Evolutionary conservation across 2,888 invertebrate species (phyloP).

Genomic region (Polia nebulosa): DNA sequence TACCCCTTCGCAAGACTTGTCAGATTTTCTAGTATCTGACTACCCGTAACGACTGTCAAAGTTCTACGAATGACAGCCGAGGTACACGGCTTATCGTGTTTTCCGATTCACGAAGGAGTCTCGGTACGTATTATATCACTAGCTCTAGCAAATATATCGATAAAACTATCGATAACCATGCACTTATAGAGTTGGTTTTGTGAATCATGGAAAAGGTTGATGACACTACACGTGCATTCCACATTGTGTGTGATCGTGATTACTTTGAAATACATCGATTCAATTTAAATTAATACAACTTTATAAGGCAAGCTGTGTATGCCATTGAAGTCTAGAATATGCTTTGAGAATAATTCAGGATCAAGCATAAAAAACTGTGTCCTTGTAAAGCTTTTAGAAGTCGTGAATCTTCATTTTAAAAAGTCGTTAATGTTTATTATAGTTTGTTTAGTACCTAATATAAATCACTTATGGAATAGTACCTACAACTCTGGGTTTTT

Average conservation of each 20-base stretch:
- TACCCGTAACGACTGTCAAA: background rate
- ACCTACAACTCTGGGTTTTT: background rate
- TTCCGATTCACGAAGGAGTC: background rate
- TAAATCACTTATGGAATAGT: background rate
- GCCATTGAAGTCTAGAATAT: constrained; percentile 26
- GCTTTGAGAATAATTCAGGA: constrained; percentile 20
- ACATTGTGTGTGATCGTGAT: constrained; percentile 46
- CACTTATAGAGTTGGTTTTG: constrained; percentile 23
- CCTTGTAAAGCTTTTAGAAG: constrained; percentile 9
- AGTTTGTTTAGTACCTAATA: too few species aligned
- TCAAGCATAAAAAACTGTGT: background rate
- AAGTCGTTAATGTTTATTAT: constrained; percentile 1
- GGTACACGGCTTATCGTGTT: background rate
- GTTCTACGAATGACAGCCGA: background rate
- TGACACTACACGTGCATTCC: constrained; percentile 46
- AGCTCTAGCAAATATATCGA: constrained; percentile 33
- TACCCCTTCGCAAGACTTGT: background rate
- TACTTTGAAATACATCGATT: constrained; percentile 58
- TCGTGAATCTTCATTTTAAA: constrained; percentile 11
- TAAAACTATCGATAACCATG: constrained; percentile 46
- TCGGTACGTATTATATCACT: constrained; percentile 19
- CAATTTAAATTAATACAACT: constrained; percentile 62
- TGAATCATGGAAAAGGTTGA: constrained; percentile 53
- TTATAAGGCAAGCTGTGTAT: constrained; percentile 46
- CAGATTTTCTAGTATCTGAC: background rate